Evolutionary conservation across 2,113 vertebrate species (phyloP).

Genomic region (Hipposideros armiger): DNA sequence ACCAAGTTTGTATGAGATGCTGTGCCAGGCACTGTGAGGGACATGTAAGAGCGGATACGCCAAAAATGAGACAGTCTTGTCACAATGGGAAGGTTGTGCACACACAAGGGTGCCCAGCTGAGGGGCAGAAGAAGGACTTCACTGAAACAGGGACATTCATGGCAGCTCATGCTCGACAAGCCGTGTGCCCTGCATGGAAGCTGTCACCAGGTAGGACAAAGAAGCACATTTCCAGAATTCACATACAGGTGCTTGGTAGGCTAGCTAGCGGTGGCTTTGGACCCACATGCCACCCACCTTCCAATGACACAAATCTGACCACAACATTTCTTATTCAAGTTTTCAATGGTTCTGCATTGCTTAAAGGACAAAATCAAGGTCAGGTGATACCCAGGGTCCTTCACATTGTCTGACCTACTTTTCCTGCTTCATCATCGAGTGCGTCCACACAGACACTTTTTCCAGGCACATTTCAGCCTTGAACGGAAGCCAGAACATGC

Average conservation of each 20-base stretch:
- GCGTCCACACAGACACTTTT: background rate
- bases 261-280: background rate
- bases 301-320: background rate
- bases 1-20: background rate
- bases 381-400: background rate
- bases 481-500: background rate
- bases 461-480: background rate
- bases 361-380: background rate
- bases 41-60: background rate
- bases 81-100: background rate
- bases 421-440: background rate
- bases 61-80: background rate
- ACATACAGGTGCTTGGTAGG: background rate
- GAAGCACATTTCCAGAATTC: background rate
- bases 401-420: background rate
- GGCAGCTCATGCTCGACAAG: background rate
- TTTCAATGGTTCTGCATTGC: background rate
- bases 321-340: background rate
- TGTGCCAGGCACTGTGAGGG: background rate
- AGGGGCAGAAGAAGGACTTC: background rate
- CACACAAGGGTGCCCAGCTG: background rate
- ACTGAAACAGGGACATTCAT: background rate
- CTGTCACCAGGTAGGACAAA: background rate
- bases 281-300: background rate
- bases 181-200: background rate